Conservation (phyloP, 53 echinoderm and acorn worm species). For the Paracentrotus lividus region DNA sequence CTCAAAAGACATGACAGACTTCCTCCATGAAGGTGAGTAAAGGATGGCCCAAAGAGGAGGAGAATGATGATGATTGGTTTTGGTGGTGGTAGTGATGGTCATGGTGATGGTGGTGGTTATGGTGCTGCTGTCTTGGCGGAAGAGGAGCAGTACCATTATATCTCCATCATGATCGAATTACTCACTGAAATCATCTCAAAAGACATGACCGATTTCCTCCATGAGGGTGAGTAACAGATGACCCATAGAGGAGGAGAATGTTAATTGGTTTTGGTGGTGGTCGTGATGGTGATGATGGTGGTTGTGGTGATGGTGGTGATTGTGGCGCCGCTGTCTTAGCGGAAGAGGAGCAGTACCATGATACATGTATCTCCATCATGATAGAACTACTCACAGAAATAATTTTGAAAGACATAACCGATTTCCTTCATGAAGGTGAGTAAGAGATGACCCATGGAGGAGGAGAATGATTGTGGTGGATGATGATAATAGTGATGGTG, state of each 20-base stretch:
- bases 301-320: too few relatives aligned
- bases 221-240: constrained; percentile 70
- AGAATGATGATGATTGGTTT: too few relatives aligned
- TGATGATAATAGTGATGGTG: too few relatives aligned
- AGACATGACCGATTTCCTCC: constrained; percentile 90
- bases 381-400: constrained; percentile 94
- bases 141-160: constrained; percentile 92
- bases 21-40: constrained; percentile 78
- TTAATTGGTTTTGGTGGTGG: too few relatives aligned
- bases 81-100: too few relatives aligned
- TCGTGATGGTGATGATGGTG: too few relatives aligned
- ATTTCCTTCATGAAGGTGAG: constrained; percentile 83
- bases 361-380: constrained; percentile 92
- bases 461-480: too few relatives aligned
- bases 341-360: constrained; percentile 94
- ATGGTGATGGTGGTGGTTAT: too few relatives aligned
- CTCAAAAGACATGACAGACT: constrained; percentile 95
- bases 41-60: not conserved
- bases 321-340: constrained; percentile 84
- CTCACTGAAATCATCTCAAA: constrained; percentile 93
- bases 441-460: not conserved
- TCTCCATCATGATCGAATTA: constrained; percentile 94
- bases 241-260: too few relatives aligned
- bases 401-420: constrained; percentile 94
- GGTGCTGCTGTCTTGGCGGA: constrained; percentile 86